These are phyloP conservation scores for Clarias laeviceps DNA, from an alignment of 2,797 vertebrate species.

Conservation along the genomic window DNA sequence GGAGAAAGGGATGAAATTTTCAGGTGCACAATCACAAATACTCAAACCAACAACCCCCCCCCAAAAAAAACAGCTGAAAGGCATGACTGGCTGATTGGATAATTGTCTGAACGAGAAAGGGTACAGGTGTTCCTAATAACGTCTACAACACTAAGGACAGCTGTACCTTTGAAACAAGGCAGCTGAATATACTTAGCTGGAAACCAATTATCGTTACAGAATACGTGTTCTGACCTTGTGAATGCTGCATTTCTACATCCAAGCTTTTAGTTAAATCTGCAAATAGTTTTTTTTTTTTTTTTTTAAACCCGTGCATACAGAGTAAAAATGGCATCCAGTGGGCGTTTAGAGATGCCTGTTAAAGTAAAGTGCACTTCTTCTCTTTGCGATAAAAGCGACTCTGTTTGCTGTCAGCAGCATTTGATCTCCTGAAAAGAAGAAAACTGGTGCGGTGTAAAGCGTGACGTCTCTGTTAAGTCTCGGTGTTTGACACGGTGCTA, in stretches of 20 bases:
- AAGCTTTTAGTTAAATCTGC: conserved; percentile 31
- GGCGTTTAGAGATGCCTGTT: conserved; percentile 22
- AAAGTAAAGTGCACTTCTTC: conserved; percentile 25
- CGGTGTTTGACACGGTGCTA: neutral
- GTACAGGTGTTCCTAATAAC: neutral
- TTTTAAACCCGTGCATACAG: neutral
- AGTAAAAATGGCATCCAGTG: conserved; percentile 22
- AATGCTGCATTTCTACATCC: neutral
- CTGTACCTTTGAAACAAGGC: neutral
- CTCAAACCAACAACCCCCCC: neutral
- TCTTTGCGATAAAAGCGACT: conserved; percentile 17
- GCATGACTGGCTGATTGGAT: neutral
- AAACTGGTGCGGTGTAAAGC: conserved; percentile 11
- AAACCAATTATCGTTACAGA: neutral
- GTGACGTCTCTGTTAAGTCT: neutral
- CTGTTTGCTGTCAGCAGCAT: conserved; percentile 28
- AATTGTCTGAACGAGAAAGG: neutral
- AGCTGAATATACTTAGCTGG: neutral
- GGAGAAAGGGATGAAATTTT: neutral
- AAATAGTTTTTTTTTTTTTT: neutral
- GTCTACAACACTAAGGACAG: neutral
- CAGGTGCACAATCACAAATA: neutral
- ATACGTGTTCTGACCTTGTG: neutral
- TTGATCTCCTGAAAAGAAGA: conserved; percentile 24
- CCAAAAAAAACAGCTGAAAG: no score